Percentiles rank a stretch among this genome's conserved stretches.
Conservation (phyloP, 1,140 invertebrate genomes). For the Carposina sasakii region DNA sequence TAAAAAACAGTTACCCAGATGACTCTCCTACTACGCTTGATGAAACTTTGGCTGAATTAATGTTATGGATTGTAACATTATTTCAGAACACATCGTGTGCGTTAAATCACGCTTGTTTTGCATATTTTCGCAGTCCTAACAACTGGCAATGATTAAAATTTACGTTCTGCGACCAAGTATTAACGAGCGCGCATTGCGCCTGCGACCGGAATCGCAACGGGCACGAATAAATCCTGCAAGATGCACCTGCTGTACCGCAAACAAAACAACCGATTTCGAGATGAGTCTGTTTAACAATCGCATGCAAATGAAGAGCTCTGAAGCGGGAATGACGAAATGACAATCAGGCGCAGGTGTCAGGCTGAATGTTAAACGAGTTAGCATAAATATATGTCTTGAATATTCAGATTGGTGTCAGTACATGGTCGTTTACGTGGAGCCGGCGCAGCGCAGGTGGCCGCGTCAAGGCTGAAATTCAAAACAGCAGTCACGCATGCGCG, state of each 20-base stretch:
- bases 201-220: conserved; percentile 41
- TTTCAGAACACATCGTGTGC: conserved; percentile 44
- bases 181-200: conserved; percentile 56
- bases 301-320: no score
- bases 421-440: conserved; percentile 68
- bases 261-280: no score
- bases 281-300: no score
- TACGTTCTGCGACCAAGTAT: conserved; percentile 65
- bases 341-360: conserved; percentile 59
- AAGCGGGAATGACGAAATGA: conserved; percentile 36
- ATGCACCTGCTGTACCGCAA: conserved; percentile 54
- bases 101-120: conserved; percentile 64
- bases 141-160: conserved; percentile 71
- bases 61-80: no score
- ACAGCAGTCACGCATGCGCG: conserved; percentile 67
- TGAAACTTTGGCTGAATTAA: no score
- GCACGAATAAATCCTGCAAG: conserved; percentile 63
- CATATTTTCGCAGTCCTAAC: conserved; percentile 58
- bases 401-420: conserved; percentile 70
- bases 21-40: no score
- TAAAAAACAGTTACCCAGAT: no score
- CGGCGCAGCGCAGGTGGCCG: conserved; percentile 68
- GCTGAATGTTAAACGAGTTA: conserved; percentile 57
- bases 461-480: conserved; percentile 72
- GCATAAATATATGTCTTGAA: conserved; percentile 65